Evolutionary conservation across 2,113 vertebrate species (phyloP), one percentile per base, ranked within the genome.

Genomic region (Takifugu flavidus): DNA sequence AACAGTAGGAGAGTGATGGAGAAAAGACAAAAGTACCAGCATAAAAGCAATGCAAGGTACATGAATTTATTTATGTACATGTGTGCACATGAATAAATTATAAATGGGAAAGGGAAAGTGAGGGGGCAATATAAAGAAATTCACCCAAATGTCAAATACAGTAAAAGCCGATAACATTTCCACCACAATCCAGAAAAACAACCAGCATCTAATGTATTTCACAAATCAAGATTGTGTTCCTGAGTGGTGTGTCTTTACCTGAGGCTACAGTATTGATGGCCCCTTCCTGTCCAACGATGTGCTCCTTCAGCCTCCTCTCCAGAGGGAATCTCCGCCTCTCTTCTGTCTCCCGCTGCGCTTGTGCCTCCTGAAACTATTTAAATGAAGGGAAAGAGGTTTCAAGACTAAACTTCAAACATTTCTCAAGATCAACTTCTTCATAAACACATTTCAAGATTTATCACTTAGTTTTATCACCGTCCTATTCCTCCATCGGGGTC

Each of bases 251-350:
- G 47, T 34, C 59, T 59, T 71, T 89, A 96, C 96, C 96, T 78
- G 95, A 95, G 51, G 94, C 95, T 45, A 99, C 96, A 0, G 93
- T 96, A 26, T 94, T 91, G 27, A 99, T 99, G 63, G 95, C 95
- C 0, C 89, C 93, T 88, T 99, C 95, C 82, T 99, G 96, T 4
- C 96, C 95, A 0, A 98, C 94, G 86, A 99, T 98, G 73, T 98
- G 92, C 68, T 99, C 95, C 69, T 91, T 94, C 15, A 98, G 91
- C 44, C 95, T 89, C 59, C 92, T 93, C 87, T 99, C 96, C 78
- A 99, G 88, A 0, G 96, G 96, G 51, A 98, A 99, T 57, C 92
- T 86, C 46, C 96, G 92, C 43, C 95, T 91, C 57, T 98, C 94
- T 72, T 94, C 94, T 0, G 93, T 72, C 59, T 98, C 95, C 13